Percentiles rank a stretch among this genome's conserved stretches.
These are phyloP conservation scores for Protomyctophum bolini DNA, from an alignment of 2,113 vertebrate genomes.

Conservation along the genomic window DNA sequence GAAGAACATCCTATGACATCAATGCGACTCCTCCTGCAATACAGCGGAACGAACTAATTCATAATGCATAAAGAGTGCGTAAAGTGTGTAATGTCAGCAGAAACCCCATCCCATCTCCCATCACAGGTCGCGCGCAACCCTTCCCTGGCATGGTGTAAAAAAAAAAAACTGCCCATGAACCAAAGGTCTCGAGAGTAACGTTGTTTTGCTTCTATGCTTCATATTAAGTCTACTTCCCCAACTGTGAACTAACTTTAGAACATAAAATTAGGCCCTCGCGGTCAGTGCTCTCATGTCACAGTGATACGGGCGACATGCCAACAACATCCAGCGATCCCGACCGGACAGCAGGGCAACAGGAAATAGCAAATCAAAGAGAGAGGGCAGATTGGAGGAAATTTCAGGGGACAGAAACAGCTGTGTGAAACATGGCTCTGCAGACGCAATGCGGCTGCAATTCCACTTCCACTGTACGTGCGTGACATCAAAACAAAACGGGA, in stretches of 20 bases:
- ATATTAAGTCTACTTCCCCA: constrained; percentile 24
- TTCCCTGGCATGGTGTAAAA: neutral
- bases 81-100: neutral
- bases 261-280: constrained; percentile 28
- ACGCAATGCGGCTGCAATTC: constrained; percentile 42
- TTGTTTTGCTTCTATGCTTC: constrained; percentile 37
- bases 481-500: constrained; percentile 33
- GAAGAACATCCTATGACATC: neutral
- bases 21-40: neutral
- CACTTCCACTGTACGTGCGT: constrained; percentile 23
- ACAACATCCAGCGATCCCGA: constrained; percentile 26
- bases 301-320: constrained; percentile 6
- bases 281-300: constrained; percentile 44
- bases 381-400: constrained; percentile 43
- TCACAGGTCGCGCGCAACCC: constrained; percentile 1
- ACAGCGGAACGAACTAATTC: neutral
- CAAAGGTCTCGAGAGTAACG: constrained; percentile 24
- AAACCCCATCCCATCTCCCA: too few species aligned
- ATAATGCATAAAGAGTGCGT: neutral
- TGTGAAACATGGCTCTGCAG: constrained; percentile 24
- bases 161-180: constrained; percentile 31
- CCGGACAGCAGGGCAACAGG: constrained; percentile 48
- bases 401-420: constrained; percentile 59
- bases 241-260: constrained; percentile 45
- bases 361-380: constrained; percentile 65